Base-by-base conservation (phyloP, 92 coral and sea anemone species). In the Anthopleura xanthogrammica region DNA sequence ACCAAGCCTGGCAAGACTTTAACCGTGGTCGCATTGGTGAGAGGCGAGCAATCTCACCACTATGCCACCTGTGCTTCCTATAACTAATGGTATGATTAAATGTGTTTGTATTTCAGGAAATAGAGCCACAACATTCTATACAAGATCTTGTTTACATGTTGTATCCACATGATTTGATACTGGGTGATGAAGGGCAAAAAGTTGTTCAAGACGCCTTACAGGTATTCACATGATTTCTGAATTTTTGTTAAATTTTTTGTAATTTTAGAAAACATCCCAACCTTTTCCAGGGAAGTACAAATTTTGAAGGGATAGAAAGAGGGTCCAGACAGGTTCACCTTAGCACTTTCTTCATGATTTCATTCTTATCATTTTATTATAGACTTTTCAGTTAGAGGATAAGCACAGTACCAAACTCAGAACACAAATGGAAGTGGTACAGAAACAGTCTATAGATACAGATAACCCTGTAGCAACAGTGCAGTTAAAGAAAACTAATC, bases 81-180 rank as follows among this genome's bases (percentile, higher is more conserved):
- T 29, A 29, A 54, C 58, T 54, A 2, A 11, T 54, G 58, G 58
- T 54, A 54, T 54, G 58, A 29, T 64, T 48, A 1, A 22, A 55
- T 13, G 19, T 52, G 23, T 17, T 46, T 72, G 72, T 62, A 24
- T 82, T 80, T 8, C 41, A 95, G 98, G 95, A 90, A 52, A 79
- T 82, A 75, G 90, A 92, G 46, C 94, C 89, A 16, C 85, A 87
- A 41, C 89, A 87, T 72, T 88, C 95, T 56, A 48, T 83, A n/a
- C 93, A 92, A 80, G 92, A 91, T 22, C 90, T 96, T 55, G 77
- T 96, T 4, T 90, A 89, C 57, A 79, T 88, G 68, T 81, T 94
- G 60, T 96, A 94, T 77, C 99, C 99, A 6, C 85, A 94, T 90
- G 93, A 96, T 48, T 86, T 96, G 16, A 87, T 96, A 39, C 86